A percentile compares a stretch with the other conserved stretches of the same genome.
phyloP scores from a whole-genome alignment of 2,797 vertebrate species.

The Lateolabrax maculatus region DNA sequence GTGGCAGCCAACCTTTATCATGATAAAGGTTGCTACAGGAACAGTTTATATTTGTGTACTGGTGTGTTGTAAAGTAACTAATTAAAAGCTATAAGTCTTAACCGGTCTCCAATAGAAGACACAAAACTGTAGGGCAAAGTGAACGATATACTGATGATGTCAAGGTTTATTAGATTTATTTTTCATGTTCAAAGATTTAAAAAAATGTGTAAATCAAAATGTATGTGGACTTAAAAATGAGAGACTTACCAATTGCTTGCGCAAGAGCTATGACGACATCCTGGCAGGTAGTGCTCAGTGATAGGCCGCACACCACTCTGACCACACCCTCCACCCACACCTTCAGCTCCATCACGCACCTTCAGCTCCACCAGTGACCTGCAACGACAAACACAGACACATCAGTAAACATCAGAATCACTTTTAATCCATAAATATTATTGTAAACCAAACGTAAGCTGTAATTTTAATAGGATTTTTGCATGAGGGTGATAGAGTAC shows the following conservation, averaged over 20 bases:
- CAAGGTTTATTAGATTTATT: too few relatives aligned
- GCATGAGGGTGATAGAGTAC: too few relatives aligned
- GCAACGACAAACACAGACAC: constrained; percentile 2
- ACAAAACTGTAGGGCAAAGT: too few relatives aligned
- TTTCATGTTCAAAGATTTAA: too few relatives aligned
- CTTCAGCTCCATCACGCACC: constrained; percentile 91
- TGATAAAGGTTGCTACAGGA: neutral
- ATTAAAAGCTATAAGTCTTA: too few relatives aligned
- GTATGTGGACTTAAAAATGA: neutral
- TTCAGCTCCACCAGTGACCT: constrained; percentile 48
- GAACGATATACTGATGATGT: too few relatives aligned
- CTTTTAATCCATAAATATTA: neutral
- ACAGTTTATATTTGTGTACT: neutral
- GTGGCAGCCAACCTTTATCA: too few relatives aligned
- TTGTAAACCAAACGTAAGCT: too few relatives aligned
- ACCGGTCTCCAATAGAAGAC: too few relatives aligned
- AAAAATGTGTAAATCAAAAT: too few relatives aligned
- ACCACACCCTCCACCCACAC: constrained; percentile 95
- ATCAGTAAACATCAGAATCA: neutral
- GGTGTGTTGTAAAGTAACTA: neutral
- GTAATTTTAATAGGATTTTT: neutral
- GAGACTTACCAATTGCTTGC: constrained; percentile 90
- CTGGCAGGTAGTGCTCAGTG: constrained; percentile 92
- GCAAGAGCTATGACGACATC: constrained; percentile 95
- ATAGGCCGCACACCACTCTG: constrained; percentile 93